These are phyloP conservation scores for Ctenopoma kingsleyae DNA, from an alignment of 2,797 vertebrate species.

Conservation along the genomic window DNA sequence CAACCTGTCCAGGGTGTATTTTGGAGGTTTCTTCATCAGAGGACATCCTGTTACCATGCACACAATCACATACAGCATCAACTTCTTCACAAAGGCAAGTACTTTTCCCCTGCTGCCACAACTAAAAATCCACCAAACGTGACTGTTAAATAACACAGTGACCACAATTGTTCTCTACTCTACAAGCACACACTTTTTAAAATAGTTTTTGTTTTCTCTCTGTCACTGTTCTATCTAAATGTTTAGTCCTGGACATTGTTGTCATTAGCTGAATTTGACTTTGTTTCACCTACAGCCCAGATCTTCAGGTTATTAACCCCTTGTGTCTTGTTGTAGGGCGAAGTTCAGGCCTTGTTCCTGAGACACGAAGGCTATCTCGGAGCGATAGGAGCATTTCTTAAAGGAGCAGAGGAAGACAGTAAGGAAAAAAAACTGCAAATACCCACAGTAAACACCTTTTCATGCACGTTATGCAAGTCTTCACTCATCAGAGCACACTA, in stretches of 20 bases:
- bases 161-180: neutral
- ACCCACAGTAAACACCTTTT: neutral
- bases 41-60: conserved; percentile 98
- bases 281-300: neutral
- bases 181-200: no score
- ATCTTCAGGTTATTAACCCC: neutral
- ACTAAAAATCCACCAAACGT: neutral
- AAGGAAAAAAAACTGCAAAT: conserved; percentile 59
- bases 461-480: neutral
- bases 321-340: conserved; percentile 84
- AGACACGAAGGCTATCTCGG: conserved; percentile 98
- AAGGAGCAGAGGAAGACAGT: conserved; percentile 99
- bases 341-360: conserved; percentile 97
- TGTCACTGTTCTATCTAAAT: neutral
- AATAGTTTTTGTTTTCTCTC: neutral
- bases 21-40: conserved; percentile 97
- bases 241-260: neutral
- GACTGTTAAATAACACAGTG: neutral
- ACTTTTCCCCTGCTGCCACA: neutral
- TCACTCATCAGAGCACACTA: neutral
- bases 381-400: conserved; percentile 96
- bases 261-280: conserved; percentile 1
- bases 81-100: conserved; percentile 98
- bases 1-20: conserved; percentile 92
- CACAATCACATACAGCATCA: conserved; percentile 98